Base-by-base conservation (phyloP, 2,113 vertebrate species). In the Hemiprocne comata region DNA sequence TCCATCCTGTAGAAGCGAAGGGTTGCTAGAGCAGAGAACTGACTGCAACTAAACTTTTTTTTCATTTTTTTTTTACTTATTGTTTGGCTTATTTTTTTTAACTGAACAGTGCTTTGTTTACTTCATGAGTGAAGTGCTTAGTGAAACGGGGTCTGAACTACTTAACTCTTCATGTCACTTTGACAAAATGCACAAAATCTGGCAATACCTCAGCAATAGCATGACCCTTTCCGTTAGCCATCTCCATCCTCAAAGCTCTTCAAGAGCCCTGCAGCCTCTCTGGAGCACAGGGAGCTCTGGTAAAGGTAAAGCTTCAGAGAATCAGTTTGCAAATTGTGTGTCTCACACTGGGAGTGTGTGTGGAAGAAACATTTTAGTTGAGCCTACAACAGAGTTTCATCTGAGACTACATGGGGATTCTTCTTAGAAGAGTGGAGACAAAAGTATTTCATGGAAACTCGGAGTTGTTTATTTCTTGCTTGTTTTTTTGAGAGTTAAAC, bases 381-480 rank as follows among this genome's bases (percentile, higher is more conserved):
- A 83, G 53, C 53, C 66, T 79, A 13, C 53, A n/a, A 5, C 28
- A 75, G 57, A 78, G 36, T n/a, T 82, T 58, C 85, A 33, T 51
- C 16, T 0, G 1, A 55, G 11, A 16, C 9, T 61, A 2, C 31
- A 3, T 54, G 48, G 24, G 6, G 25, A 36, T 61, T 55, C 36
- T 84, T 62, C 53, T 54, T 60, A 74, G 79, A 73, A 79, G 33
- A 19, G 6, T 76, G 64, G 46, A 70, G 44, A 80, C 21, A 80
- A 51, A 93, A 85, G 26, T 42, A 78, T 34, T 12, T 87, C 13
- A 10, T 0, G 2, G 70, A 89, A 91, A 23, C 70, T 78, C 29
- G 40, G 38, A 16, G n/a, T 16, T 80, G 58, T 85, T 91, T 80
- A 17, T 90, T 94, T 88, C 25, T 72, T 94, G 25, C 48, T 72